Conservation (phyloP, 2,797 vertebrate genomes). For the Salarias fasciatus region DNA sequence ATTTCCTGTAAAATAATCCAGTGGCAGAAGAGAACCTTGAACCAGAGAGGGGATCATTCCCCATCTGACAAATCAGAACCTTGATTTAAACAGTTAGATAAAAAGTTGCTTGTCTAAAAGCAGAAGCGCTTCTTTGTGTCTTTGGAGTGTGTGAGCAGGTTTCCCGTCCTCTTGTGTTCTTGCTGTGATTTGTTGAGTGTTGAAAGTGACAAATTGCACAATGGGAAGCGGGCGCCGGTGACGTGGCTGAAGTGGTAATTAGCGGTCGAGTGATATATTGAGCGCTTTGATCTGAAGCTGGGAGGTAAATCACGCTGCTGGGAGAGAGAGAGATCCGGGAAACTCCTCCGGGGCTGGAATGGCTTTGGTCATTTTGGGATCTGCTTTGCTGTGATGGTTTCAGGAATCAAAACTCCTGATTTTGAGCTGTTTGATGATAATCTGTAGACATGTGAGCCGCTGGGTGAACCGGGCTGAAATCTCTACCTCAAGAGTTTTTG, state of each 20-base stretch:
- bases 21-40: too few species aligned
- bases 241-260: slow-evolving; percentile 61
- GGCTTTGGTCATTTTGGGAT: slow-evolving; percentile 42
- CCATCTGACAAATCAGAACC: too few species aligned
- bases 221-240: slow-evolving; percentile 42
- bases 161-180: slow-evolving; percentile 59
- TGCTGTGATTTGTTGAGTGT: slow-evolving; percentile 71
- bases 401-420: background rate
- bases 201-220: slow-evolving; percentile 61
- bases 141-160: slow-evolving; percentile 67
- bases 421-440: too few species aligned
- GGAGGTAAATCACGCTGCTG: slow-evolving; percentile 55
- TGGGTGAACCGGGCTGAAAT: slow-evolving; percentile 46
- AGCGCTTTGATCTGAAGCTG: slow-evolving; percentile 49
- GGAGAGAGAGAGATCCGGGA: slow-evolving; percentile 33
- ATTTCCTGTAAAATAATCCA: too few species aligned
- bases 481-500: slow-evolving; percentile 41
- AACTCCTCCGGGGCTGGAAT: slow-evolving; percentile 36
- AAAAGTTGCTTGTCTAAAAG: too few species aligned
- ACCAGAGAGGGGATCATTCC: too few species aligned
- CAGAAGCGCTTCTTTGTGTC: slow-evolving; percentile 39
- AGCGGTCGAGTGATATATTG: slow-evolving; percentile 54
- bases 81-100: too few species aligned
- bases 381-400: slow-evolving; percentile 32
- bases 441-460: slow-evolving; percentile 5